Base-by-base conservation (phyloP, 1,140 invertebrate genomes). In the Agrilus planipennis region DNA sequence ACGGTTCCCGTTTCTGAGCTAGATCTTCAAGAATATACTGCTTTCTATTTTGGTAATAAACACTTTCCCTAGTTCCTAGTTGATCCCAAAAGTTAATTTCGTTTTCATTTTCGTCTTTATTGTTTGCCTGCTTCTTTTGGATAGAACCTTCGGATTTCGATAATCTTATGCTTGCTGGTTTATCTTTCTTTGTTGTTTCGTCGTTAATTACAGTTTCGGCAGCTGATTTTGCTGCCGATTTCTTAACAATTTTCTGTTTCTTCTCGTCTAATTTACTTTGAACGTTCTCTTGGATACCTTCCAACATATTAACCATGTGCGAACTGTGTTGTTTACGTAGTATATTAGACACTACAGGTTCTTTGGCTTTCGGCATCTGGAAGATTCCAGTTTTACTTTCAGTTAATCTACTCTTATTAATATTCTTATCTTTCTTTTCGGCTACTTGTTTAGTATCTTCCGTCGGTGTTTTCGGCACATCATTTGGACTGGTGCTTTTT, bases 21-120 rank as follows among this genome's bases (percentile, higher is more conserved):
- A n/a, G n/a, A n/a, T n/a, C n/a, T n/a, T n/a, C n/a, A n/a, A n/a
- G n/a, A n/a, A n/a, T n/a, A n/a, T n/a, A 27, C 7, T 69, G 54
- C 50, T 62, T 64, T 41, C 65, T 61, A 40, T 63, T 59, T 34
- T 62, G 54, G 52, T 67, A 61, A 58, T 70, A 68, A 42, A 70
- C 54, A 39, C 67, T 71, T 61, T 71, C 70, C 44, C 68, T 54
- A 54, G 69, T 67, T 29, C 66, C 67, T 47, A 69, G 68, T 58
- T 60, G 64, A 41, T 61, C 60, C 70, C 69, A 72, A 61, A 72
- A 71, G 45, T 69, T 66, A 18, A 60, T 63, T 45, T 35, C 35
- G 18, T 40, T 46, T 28, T 47, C 16, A 21, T 47, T 50, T 34
- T 47, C 42, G 5, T 46, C 47, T 31, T 46, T 52, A 16, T 32